Conservation (phyloP, 1,140 invertebrate species). For the Drosophila nikananu region DNA sequence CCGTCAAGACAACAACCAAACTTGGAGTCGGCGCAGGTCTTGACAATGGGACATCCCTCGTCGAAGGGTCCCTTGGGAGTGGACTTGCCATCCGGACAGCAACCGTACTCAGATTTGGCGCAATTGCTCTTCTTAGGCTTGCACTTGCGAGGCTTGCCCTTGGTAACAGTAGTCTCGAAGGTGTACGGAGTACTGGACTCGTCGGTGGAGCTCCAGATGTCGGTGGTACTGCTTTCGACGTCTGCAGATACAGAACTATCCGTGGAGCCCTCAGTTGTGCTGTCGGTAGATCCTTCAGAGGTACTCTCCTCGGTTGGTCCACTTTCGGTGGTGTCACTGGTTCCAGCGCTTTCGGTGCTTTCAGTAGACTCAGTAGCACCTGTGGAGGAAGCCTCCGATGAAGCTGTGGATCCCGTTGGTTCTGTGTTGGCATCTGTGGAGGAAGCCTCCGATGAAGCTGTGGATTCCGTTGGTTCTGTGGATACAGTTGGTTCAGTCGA, state of each 20-base stretch:
- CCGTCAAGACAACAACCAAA: constrained; percentile 96
- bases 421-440: too few relatives aligned
- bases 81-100: constrained; percentile 95
- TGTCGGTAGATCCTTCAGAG: constrained; percentile 39
- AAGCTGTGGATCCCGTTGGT: constrained; percentile 21
- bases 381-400: constrained; percentile 41
- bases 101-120: constrained; percentile 91
- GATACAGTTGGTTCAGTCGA: constrained; percentile 46
- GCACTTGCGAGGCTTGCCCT: constrained; percentile 87
- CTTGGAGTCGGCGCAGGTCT: constrained; percentile 92
- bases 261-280: constrained; percentile 50
- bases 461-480: constrained; percentile 22
- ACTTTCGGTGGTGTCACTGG: constrained; percentile 35
- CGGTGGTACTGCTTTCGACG: constrained; percentile 60
- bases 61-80: constrained; percentile 93
- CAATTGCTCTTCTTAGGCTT: constrained; percentile 89
- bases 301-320: constrained; percentile 46
- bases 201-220: constrained; percentile 84
- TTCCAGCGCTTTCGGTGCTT: constrained; percentile 46
- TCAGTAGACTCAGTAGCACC: constrained; percentile 50
- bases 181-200: constrained; percentile 85
- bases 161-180: constrained; percentile 85
- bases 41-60: constrained; percentile 90
- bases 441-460: constrained; percentile 36
- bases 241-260: constrained; percentile 68